phyloP scores from a whole-genome alignment of 2,797 vertebrate genomes.

The Selene dorsalis region DNA sequence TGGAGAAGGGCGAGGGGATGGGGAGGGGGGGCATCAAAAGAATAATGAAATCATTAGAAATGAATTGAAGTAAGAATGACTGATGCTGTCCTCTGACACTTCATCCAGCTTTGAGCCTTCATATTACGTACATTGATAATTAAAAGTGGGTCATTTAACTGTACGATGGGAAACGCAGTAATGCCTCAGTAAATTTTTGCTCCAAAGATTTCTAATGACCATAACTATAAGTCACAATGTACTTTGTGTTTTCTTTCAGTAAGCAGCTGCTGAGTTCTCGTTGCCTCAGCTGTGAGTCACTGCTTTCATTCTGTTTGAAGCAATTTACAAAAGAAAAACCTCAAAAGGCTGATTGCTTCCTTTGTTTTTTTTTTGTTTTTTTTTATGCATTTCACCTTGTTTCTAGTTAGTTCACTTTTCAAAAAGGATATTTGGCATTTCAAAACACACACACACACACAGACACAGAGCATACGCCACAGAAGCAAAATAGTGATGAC shows the following conservation, averaged over 20 bases:
- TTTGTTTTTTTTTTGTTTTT: not conserved
- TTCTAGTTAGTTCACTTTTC: not conserved
- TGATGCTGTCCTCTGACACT: conserved; percentile 59
- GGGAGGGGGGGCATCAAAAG: conserved; percentile 42
- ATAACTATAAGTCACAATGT: conserved; percentile 31
- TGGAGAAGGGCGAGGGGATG: conserved; percentile 34
- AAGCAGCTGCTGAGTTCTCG: conserved; percentile 30
- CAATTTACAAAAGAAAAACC: not conserved
- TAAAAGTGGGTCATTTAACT: conserved; percentile 37
- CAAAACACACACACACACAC: not conserved
- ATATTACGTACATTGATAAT: conserved; percentile 32
- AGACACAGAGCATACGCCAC: not conserved
- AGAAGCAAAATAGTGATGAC: not conserved
- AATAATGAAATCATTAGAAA: conserved; percentile 74
- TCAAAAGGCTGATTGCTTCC: conserved; percentile 5
- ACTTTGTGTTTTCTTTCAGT: conserved; percentile 19
- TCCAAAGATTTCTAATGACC: conserved; percentile 23
- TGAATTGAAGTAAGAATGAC: conserved; percentile 71
- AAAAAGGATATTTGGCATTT: not conserved
- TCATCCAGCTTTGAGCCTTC: conserved; percentile 35
- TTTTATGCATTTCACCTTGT: conserved; percentile 25
- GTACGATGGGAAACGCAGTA: not conserved
- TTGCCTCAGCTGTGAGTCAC: conserved; percentile 38
- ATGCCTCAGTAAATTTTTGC: not conserved
- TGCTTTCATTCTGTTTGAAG: conserved; percentile 50